Percentiles rank a stretch among this genome's conserved stretches.
Conservation (phyloP, 2,113 vertebrate genomes). For the Heterocephalus glaber region DNA sequence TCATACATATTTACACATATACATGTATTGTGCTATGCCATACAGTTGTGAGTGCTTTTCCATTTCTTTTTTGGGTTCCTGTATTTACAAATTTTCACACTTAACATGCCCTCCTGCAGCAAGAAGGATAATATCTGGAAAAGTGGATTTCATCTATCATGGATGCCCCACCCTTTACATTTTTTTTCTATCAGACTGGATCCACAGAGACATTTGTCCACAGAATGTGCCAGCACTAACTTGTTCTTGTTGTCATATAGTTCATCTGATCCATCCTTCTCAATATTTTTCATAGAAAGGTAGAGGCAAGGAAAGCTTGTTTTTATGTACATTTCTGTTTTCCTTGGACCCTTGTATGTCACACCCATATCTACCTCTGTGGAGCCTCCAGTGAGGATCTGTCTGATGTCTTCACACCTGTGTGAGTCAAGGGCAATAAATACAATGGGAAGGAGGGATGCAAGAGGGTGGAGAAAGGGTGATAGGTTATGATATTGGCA, state of each 20-base stretch:
- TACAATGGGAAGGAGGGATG: background rate
- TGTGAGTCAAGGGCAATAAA: background rate
- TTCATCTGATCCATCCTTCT: background rate
- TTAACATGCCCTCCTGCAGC: background rate
- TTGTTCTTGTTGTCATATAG: background rate
- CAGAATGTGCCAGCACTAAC: background rate
- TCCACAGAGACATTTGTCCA: background rate
- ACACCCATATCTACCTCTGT: background rate
- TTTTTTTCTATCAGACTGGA: background rate
- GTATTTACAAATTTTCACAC: background rate
- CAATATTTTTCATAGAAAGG: background rate
- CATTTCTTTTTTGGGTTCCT: background rate
- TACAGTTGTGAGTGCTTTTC: background rate
- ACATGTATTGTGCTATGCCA: background rate
- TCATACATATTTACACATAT: background rate
- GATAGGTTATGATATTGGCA: too few species aligned
- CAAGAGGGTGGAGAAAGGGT: background rate
- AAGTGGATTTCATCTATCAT: background rate
- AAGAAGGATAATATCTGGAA: background rate
- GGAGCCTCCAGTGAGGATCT: background rate
- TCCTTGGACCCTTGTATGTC: background rate
- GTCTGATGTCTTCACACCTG: background rate
- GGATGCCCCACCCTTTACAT: background rate
- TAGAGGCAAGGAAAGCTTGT: background rate
- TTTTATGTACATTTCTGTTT: background rate